phyloP scores from a whole-genome alignment of 2,797 vertebrate genomes.

The Rhinophrynus dorsalis region DNA sequence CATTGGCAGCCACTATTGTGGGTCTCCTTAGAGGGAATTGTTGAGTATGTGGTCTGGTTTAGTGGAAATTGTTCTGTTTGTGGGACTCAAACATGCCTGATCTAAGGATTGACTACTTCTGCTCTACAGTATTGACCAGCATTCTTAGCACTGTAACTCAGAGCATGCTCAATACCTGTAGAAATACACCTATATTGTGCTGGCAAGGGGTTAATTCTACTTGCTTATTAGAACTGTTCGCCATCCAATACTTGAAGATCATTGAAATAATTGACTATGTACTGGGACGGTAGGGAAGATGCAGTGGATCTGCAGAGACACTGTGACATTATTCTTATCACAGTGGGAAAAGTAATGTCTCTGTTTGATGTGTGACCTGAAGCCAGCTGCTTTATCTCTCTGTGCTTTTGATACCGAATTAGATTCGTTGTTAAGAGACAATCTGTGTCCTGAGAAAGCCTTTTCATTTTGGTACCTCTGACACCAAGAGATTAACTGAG shows the following conservation, averaged over 20 bases:
- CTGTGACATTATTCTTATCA: slow-evolving; percentile 50
- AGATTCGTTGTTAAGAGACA: slow-evolving; percentile 49
- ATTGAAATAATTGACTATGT: slow-evolving; percentile 49
- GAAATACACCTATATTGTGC: no score
- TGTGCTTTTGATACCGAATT: slow-evolving; percentile 46
- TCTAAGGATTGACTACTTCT: no score
- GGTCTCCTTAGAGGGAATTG: no score
- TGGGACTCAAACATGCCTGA: no score
- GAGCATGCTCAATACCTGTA: no score
- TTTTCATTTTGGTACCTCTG: slow-evolving; percentile 38
- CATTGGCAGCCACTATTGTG: no score
- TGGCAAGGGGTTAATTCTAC: slow-evolving; percentile 35
- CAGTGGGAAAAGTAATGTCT: slow-evolving; percentile 49
- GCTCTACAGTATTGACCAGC: no score
- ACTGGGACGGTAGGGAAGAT: slow-evolving; percentile 42
- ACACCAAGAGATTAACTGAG: slow-evolving; percentile 30
- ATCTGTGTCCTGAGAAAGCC: slow-evolving; percentile 43
- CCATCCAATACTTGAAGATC: slow-evolving; percentile 37
- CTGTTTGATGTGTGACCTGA: slow-evolving; percentile 48
- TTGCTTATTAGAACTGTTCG: slow-evolving; percentile 9
- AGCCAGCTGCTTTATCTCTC: slow-evolving; percentile 47
- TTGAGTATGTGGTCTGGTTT: no score
- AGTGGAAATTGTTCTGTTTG: no score
- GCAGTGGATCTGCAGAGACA: slow-evolving; percentile 30
- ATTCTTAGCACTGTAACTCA: no score